Evolutionary conservation across 2,113 vertebrate species (phyloP).

Genomic region (Heptranchias perlo): DNA sequence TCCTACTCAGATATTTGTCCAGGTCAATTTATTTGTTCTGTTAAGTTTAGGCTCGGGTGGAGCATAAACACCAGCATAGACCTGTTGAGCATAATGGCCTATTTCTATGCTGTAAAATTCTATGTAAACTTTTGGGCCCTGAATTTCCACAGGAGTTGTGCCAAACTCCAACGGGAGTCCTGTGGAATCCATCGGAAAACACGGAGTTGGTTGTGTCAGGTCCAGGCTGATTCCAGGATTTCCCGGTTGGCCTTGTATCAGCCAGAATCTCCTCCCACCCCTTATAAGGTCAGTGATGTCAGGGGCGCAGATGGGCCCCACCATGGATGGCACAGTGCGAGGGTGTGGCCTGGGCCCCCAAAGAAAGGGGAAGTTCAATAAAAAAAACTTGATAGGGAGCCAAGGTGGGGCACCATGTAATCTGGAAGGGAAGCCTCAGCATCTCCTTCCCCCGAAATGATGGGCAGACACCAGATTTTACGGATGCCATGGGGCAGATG

Average conservation of each 20-base stretch:
- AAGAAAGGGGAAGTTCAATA: background rate
- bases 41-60: background rate
- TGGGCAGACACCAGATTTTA: background rate
- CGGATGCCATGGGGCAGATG: background rate
- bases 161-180: background rate
- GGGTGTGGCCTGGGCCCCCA: background rate
- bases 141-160: background rate
- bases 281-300: background rate
- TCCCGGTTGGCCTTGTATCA: background rate
- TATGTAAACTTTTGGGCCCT: background rate
- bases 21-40: background rate
- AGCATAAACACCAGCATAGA: background rate
- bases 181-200: background rate
- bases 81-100: background rate
- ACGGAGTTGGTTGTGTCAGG: background rate
- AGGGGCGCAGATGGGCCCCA: background rate
- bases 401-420: background rate
- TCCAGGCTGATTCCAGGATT: background rate
- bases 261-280: background rate
- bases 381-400: background rate
- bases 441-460: too few species aligned
- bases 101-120: background rate
- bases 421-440: background rate
- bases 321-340: background rate
- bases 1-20: background rate